These are phyloP conservation scores for Cheilosia pagana DNA, from an alignment of 2,888 invertebrate species.

Conservation along the genomic window DNA sequence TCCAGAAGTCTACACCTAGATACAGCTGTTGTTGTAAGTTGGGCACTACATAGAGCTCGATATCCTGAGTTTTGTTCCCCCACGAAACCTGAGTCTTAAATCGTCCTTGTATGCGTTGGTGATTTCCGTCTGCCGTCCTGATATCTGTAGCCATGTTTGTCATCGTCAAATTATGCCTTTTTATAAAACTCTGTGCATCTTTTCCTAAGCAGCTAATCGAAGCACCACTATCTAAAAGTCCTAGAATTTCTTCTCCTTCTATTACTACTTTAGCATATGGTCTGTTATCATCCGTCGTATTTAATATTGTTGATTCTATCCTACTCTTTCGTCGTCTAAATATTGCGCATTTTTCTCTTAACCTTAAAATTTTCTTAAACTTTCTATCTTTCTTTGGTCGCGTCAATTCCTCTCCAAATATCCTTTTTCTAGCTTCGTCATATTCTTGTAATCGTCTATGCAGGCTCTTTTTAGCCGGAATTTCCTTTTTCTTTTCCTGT, in stretches of 20 bases:
- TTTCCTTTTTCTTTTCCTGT: too few species aligned
- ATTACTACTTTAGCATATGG: constrained; percentile 7
- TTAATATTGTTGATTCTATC: too few species aligned
- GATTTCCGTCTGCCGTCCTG: not conserved
- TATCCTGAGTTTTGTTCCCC: not conserved
- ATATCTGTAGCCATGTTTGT: not conserved
- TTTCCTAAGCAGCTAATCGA: constrained; percentile 15
- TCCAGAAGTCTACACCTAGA: too few species aligned
- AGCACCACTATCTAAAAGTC: constrained; percentile 16
- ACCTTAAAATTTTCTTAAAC: too few species aligned
- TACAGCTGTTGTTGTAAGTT: not conserved
- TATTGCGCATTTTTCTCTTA: too few species aligned
- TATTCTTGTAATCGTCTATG: too few species aligned
- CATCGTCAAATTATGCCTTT: not conserved
- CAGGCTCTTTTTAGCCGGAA: too few species aligned
- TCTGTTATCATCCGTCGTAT: constrained; percentile 23
- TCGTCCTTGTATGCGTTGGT: not conserved
- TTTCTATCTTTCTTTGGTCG: too few species aligned
- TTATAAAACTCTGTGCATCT: not conserved
- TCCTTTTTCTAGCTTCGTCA: too few species aligned
- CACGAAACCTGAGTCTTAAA: not conserved
- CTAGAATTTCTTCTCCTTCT: not conserved
- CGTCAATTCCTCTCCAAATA: too few species aligned
- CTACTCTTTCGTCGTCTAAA: too few species aligned
- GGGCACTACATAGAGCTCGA: not conserved